Evolutionary conservation across 2,797 vertebrate genomes (phyloP).

Genomic region (Phalanger gymnotis): DNA sequence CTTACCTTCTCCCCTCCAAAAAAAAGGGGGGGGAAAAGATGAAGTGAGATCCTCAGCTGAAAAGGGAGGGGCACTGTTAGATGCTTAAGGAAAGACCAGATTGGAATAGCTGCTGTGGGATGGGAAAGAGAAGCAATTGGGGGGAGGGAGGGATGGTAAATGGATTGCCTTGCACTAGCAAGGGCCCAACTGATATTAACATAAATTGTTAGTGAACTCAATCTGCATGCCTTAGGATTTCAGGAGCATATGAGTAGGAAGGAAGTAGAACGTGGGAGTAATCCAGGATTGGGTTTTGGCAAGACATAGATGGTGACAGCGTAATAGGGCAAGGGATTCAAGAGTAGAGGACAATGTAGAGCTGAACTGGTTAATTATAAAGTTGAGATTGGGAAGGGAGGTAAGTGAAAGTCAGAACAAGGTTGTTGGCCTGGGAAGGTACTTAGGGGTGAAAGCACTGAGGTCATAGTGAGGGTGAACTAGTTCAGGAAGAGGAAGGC

Average conservation of each 20-base stretch:
- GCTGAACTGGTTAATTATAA: background rate
- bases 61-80: background rate
- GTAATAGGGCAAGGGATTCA: background rate
- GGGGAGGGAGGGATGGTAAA: background rate
- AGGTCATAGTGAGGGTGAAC: background rate
- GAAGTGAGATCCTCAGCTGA: background rate
- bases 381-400: background rate
- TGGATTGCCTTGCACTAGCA: background rate
- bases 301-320: background rate
- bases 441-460: background rate
- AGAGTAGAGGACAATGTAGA: background rate
- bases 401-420: background rate
- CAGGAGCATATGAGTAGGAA: background rate
- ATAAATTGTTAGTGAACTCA: background rate
- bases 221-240: background rate
- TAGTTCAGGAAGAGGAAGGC: background rate
- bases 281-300: background rate
- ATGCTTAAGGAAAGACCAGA: background rate
- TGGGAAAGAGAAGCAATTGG: background rate
- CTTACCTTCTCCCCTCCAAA: too few species aligned
- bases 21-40: too few species aligned
- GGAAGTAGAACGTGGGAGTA: background rate
- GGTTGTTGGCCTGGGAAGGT: background rate
- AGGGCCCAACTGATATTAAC: background rate
- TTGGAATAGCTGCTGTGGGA: background rate